A percentile compares a stretch with the other conserved stretches of the same genome.
Conservation (phyloP, 2,797 vertebrate genomes). For the Monodelphis domestica region DNA sequence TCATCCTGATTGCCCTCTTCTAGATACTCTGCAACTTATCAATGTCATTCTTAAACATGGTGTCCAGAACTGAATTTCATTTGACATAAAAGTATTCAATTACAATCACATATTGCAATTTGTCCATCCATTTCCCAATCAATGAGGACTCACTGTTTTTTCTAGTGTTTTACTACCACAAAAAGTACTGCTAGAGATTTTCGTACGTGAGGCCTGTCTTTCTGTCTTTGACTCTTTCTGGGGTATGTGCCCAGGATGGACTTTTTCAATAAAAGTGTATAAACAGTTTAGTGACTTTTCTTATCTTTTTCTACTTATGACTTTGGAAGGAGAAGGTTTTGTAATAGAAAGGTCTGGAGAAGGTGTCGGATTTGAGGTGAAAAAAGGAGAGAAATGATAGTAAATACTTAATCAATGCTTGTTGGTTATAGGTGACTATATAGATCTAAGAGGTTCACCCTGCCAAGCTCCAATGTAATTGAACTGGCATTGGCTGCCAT, state of each 20-base stretch:
- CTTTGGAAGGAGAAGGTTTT: background rate
- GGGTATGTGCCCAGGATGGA: background rate
- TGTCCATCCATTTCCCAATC: background rate
- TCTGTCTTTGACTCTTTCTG: background rate
- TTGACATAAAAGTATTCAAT: background rate
- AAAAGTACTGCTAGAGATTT: background rate
- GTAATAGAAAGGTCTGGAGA: background rate
- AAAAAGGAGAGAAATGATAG: background rate
- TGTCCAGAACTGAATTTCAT: background rate
- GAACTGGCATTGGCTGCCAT: background rate
- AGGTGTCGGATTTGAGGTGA: background rate
- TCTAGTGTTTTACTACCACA: background rate
- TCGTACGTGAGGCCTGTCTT: background rate
- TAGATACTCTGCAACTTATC: background rate
- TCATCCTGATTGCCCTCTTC: background rate
- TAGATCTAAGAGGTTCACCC: background rate
- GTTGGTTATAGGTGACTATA: background rate
- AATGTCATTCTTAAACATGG: background rate
- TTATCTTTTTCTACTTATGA: background rate
- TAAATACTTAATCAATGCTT: background rate
- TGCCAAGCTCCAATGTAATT: background rate
- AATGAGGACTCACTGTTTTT: background rate
- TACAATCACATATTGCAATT: background rate
- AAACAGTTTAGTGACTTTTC: background rate
- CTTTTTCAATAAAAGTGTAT: background rate